These are phyloP conservation scores for Aviceda subcristata DNA, from an alignment of 2,113 vertebrate genomes.

Conservation along the genomic window DNA sequence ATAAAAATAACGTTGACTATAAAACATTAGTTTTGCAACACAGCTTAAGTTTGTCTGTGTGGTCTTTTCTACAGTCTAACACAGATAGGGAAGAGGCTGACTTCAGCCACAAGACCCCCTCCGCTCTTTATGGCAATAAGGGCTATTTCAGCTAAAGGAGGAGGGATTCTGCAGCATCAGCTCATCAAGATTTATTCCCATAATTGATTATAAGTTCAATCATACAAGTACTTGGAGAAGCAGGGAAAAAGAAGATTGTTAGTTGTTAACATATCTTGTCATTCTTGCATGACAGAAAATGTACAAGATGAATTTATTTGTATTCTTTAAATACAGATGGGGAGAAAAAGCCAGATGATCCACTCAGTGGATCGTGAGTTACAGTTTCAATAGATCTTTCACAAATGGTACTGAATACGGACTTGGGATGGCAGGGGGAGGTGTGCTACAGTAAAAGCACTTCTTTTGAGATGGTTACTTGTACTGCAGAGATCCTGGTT, in stretches of 20 bases:
- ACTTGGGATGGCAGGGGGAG: not conserved
- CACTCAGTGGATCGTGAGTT: not conserved
- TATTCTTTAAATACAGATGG: not conserved
- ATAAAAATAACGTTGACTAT: not conserved
- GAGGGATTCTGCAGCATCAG: not conserved
- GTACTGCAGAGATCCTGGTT: not conserved
- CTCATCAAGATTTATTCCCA: not conserved
- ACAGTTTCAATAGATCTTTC: not conserved
- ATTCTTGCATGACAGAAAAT: not conserved
- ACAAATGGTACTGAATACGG: not conserved
- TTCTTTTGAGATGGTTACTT: not conserved
- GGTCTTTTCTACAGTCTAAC: not conserved
- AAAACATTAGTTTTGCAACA: not conserved
- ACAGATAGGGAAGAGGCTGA: not conserved
- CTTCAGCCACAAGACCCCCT: not conserved
- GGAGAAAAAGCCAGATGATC: not conserved
- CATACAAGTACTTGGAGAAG: not conserved
- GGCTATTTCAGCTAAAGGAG: not conserved
- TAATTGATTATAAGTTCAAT: not conserved
- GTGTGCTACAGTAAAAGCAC: not conserved
- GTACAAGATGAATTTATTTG: not conserved
- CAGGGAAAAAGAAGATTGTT: not conserved
- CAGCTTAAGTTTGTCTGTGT: not conserved
- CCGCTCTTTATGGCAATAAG: not conserved
- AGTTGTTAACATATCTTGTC: not conserved